Conservation (phyloP, 1,140 invertebrate species). For the Prorops nasuta region DNA sequence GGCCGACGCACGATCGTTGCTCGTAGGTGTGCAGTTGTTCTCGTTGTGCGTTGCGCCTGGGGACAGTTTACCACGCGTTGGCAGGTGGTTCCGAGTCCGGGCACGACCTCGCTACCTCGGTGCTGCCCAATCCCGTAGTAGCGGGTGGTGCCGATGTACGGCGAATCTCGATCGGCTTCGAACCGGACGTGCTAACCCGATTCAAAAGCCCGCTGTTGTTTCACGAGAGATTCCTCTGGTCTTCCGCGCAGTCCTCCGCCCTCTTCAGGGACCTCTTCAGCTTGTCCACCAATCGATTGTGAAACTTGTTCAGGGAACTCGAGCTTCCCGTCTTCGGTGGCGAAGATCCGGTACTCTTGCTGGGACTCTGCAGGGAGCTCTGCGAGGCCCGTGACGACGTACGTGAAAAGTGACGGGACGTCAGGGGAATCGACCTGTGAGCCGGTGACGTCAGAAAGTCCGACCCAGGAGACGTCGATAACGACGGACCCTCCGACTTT, state of each 20-base stretch:
- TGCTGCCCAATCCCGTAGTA: slow-evolving; percentile 26
- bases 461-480: slow-evolving; percentile 71
- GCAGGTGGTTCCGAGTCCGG: slow-evolving; percentile 40
- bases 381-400: slow-evolving; percentile 62
- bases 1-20: too few species aligned
- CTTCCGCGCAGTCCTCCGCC: slow-evolving; percentile 61
- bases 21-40: too few species aligned
- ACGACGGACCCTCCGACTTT: slow-evolving; percentile 73
- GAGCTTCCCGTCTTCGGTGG: slow-evolving; percentile 61
- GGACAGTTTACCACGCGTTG: slow-evolving; percentile 18
- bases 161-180: slow-evolving; percentile 51
- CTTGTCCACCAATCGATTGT: slow-evolving; percentile 80
- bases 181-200: slow-evolving; percentile 44
- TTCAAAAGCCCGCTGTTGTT: slow-evolving; percentile 50
- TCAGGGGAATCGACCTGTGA: slow-evolving; percentile 66
- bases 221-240: slow-evolving; percentile 56
- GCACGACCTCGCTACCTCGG: slow-evolving; percentile 37
- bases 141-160: slow-evolving; percentile 47
- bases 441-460: slow-evolving; percentile 63
- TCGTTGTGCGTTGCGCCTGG: too few species aligned
- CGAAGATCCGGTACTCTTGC: slow-evolving; percentile 62
- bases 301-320: slow-evolving; percentile 78
- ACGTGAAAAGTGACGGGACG: slow-evolving; percentile 61
- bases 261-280: slow-evolving; percentile 73
- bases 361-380: slow-evolving; percentile 63